phyloP scores from a whole-genome alignment of 2,113 vertebrate species.

The Natator depressus region DNA sequence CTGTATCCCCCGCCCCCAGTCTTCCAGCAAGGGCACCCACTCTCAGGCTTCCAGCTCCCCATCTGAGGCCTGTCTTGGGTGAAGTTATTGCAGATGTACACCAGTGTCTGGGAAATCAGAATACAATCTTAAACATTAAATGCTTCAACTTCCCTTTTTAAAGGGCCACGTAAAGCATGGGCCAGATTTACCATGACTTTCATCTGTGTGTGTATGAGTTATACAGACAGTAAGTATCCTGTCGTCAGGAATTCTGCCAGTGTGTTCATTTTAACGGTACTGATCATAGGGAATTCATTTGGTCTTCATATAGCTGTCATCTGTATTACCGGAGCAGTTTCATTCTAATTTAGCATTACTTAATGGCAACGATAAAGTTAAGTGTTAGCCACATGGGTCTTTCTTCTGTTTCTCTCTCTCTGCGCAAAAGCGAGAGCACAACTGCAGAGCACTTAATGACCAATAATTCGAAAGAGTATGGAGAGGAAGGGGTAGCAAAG shows the following conservation, averaged over 20 bases:
- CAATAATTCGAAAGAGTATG: conserved; percentile 64
- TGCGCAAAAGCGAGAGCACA: conserved; percentile 42
- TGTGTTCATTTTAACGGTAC: conserved; percentile 50
- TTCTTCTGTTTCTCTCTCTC: conserved; percentile 41
- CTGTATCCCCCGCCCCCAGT: neutral
- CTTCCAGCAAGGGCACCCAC: too few relatives aligned
- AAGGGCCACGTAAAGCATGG: conserved; percentile 25
- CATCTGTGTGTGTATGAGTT: conserved; percentile 41
- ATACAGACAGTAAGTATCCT: conserved; percentile 23
- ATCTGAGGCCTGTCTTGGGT: neutral
- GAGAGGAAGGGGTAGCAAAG: conserved; percentile 63
- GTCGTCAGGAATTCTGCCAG: conserved; percentile 45
- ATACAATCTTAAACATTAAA: conserved; percentile 40
- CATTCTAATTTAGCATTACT: conserved; percentile 74
- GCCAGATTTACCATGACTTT: conserved; percentile 42
- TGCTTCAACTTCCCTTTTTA: neutral
- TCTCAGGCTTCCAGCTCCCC: neutral
- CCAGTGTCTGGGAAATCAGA: neutral
- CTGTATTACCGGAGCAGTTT: conserved; percentile 61
- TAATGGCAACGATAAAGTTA: conserved; percentile 75
- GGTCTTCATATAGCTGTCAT: conserved; percentile 76
- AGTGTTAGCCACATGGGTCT: conserved; percentile 63
- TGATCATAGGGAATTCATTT: conserved; percentile 71
- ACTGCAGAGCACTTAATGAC: conserved; percentile 61
- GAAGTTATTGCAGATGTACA: conserved; percentile 27